Conservation (phyloP, 2,888 invertebrate species). For the Dicycla oo region DNA sequence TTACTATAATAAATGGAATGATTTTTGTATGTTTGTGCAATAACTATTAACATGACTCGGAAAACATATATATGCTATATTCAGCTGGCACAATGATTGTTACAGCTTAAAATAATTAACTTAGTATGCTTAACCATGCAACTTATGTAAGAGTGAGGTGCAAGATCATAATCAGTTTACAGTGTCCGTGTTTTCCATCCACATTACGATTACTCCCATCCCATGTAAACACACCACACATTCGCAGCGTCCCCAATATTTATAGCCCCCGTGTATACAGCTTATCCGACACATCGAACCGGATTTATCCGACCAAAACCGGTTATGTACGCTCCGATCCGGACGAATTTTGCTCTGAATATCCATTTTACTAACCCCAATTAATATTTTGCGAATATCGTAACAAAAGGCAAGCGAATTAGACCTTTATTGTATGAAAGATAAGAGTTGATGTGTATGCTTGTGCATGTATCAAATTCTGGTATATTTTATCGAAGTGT, state of each 20-base stretch:
- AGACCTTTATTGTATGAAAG: not conserved
- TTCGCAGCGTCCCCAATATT: slow-evolving; percentile 52
- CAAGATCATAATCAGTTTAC: slow-evolving; percentile 23
- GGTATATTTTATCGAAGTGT: slow-evolving; percentile 37
- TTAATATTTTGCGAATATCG: slow-evolving; percentile 50
- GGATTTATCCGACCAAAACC: slow-evolving; percentile 71
- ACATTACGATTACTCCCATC: slow-evolving; percentile 32
- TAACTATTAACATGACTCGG: too few species aligned
- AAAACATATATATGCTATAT: too few species aligned
- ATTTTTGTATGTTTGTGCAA: too few species aligned
- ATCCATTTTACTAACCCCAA: slow-evolving; percentile 54
- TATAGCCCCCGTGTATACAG: slow-evolving; percentile 55
- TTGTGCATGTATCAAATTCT: not conserved
- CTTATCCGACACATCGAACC: slow-evolving; percentile 69
- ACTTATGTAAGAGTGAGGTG: not conserved
- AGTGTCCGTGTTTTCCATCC: slow-evolving; percentile 11
- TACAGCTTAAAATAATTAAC: too few species aligned
- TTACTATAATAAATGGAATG: too few species aligned
- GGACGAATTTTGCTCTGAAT: slow-evolving; percentile 59
- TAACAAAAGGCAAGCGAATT: slow-evolving; percentile 27
- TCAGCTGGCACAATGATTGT: too few species aligned
- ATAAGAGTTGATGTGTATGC: slow-evolving; percentile 11
- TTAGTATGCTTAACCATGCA: not conserved
- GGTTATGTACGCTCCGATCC: slow-evolving; percentile 69
- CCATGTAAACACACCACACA: slow-evolving; percentile 57